Evolutionary conservation across 2,797 vertebrate genomes (phyloP).

Genomic region (Pipistrellus kuhlii): DNA sequence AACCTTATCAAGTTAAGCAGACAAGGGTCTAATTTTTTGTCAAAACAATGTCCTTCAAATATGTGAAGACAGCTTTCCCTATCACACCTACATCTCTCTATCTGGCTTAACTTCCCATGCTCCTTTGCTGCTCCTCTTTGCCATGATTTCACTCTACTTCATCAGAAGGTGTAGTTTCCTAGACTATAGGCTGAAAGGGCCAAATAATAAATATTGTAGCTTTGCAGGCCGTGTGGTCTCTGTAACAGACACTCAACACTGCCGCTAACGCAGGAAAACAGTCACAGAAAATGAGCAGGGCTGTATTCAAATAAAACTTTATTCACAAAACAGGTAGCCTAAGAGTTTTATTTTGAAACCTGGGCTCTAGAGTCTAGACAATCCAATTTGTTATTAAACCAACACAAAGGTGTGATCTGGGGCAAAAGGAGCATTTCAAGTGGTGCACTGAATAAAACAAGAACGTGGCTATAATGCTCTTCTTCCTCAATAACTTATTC

Average conservation of each 20-base stretch:
- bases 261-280: background rate
- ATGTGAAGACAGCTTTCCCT: background rate
- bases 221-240: background rate
- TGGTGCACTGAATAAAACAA: background rate
- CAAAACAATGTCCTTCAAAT: background rate
- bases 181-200: background rate
- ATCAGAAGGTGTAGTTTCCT: conserved; percentile 1
- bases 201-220: conserved; percentile 3
- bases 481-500: background rate
- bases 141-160: background rate
- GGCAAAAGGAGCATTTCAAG: background rate
- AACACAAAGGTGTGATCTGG: background rate
- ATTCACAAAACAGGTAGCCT: background rate
- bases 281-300: background rate
- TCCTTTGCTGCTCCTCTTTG: background rate
- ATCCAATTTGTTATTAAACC: background rate
- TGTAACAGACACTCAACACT: background rate
- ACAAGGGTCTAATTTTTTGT: background rate
- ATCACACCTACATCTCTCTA: background rate
- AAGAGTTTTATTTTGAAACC: background rate
- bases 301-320: background rate
- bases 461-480: background rate
- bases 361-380: background rate
- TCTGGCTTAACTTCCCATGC: background rate
- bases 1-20: conserved; percentile 36